Percentiles rank a stretch among this genome's conserved stretches.
phyloP scores from a whole-genome alignment of 2,113 vertebrate species.

The Phrynosoma blainvillii region DNA sequence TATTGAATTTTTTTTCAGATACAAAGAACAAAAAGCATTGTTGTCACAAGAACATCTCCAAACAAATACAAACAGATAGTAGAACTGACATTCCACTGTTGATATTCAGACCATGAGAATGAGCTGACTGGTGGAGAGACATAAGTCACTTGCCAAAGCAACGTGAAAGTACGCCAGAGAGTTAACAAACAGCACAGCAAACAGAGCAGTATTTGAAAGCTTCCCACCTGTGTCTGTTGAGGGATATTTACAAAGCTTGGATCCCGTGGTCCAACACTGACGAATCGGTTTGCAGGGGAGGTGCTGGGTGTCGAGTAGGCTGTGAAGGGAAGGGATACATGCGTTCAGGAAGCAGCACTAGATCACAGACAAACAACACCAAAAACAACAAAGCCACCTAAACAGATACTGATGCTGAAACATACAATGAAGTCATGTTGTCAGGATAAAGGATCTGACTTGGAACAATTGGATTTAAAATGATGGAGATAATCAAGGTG shows the following conservation, averaged over 20 bases:
- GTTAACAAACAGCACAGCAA: conserved; percentile 74
- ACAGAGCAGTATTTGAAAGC: conserved; percentile 79
- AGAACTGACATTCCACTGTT: conserved; percentile 63
- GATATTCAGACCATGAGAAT: conserved; percentile 68
- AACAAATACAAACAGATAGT: conserved; percentile 63
- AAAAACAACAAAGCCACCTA: conserved; percentile 77
- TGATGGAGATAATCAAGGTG: not conserved
- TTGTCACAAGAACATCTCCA: conserved; percentile 40
- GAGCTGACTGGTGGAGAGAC: conserved; percentile 62
- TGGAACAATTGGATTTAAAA: conserved; percentile 52
- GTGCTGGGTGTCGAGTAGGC: conserved; percentile 99
- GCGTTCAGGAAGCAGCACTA: conserved; percentile 86
- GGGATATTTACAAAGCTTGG: conserved; percentile 99
- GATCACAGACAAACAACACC: conserved; percentile 82
- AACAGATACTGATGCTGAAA: conserved; percentile 71
- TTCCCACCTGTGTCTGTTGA: conserved; percentile 98
- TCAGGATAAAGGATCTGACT: conserved; percentile 72
- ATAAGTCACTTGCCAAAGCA: conserved; percentile 65
- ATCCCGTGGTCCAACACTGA: conserved; percentile 99
- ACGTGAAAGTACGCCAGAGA: conserved; percentile 68
- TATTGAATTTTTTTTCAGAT: not conserved
- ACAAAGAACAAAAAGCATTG: conserved; percentile 21
- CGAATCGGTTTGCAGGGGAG: conserved; percentile 98
- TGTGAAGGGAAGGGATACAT: conserved; percentile 85
- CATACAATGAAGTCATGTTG: conserved; percentile 74